A percentile compares a stretch with the other conserved stretches of the same genome.
Evolutionary conservation across 2,888 invertebrate genomes (phyloP).

Genomic region (Imbricaverruca yamaguchii): DNA sequence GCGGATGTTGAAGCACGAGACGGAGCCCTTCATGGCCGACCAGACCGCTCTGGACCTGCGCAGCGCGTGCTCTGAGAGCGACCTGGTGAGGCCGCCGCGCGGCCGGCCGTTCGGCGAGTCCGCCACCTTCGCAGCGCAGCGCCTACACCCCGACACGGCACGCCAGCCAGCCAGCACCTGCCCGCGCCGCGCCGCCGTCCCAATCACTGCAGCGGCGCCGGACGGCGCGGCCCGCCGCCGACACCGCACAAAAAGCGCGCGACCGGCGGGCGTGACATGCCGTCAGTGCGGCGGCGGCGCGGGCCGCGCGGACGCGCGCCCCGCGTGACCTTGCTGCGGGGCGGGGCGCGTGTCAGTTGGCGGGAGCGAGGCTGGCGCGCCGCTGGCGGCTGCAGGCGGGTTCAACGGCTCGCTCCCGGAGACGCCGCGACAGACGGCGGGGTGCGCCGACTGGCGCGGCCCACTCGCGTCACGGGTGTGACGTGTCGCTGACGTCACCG

Average conservation of each 20-base stretch:
- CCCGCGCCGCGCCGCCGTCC: neutral
- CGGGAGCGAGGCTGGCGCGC: neutral
- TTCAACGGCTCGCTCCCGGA: neutral
- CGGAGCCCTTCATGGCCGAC: neutral
- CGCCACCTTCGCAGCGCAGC: neutral
- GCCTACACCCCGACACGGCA: neutral
- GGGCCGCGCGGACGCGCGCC: neutral
- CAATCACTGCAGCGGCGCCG: neutral
- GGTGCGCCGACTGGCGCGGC: neutral
- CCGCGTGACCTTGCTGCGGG: constrained; percentile 1
- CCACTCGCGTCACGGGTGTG: no score
- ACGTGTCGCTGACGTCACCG: no score
- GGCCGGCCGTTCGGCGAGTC: no score
- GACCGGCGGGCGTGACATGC: no score
- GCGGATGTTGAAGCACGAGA: neutral
- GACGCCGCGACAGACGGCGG: neutral
- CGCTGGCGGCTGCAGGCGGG: neutral
- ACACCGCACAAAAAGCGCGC: no score
- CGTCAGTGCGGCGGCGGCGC: neutral
- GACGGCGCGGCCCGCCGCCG: neutral
- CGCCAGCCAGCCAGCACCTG: neutral
- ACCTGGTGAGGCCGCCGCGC: no score
- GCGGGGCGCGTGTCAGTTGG: constrained; percentile 11
- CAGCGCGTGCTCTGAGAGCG: neutral
- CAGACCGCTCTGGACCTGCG: neutral